Evolutionary conservation across 2,113 vertebrate species (phyloP), one percentile per base, ranked within the genome.

Genomic region (Ictalurus punctatus): DNA sequence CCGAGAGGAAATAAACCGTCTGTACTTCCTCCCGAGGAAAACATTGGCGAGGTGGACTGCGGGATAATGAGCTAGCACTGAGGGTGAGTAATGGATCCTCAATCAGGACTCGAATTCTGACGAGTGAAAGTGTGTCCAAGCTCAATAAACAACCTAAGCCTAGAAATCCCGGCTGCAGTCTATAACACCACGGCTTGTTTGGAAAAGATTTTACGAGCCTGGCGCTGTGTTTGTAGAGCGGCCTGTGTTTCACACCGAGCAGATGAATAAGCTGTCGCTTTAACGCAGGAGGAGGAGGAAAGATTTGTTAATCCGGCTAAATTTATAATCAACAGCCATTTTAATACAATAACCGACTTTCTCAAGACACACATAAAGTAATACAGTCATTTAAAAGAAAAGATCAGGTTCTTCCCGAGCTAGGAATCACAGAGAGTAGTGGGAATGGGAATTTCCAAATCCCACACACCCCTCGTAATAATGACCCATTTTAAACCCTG

Each of bases 121-220:
- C 23, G 5, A 56, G 61, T 52, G 19, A n/a, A 65, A 74, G 40
- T 6, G 34, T 10, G 59, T 80, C 82, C 78, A 74, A 61, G 52
- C 67, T 76, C 83, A 83, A 90, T 79, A 86, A 90, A 84, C 69
- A 83, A 65, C 30, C 61, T 74, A 74, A 88, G 71, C 58, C 58
- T 54, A 52, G 71, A 89, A 67, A 89, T 25, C 76, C 52, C 37
- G 27, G 48, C 54, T 25, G 23, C 34, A 88, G 79, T 71, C 80
- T 34, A 12, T 85, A 71, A 85, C 67, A 71, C 65, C 67, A 7
- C 27, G 16, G 30, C 25, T 69, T 69, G 61, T 85, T 80, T 87
- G 86, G 37, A 80, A 48, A 78, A 48, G 61, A 10, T 65, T 80
- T 87, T 48, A 65, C 40, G 58, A 67, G 74, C 85, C 65, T 30